phyloP scores from a whole-genome alignment of 1,140 invertebrate genomes.

The Drosophila lacertosa region DNA sequence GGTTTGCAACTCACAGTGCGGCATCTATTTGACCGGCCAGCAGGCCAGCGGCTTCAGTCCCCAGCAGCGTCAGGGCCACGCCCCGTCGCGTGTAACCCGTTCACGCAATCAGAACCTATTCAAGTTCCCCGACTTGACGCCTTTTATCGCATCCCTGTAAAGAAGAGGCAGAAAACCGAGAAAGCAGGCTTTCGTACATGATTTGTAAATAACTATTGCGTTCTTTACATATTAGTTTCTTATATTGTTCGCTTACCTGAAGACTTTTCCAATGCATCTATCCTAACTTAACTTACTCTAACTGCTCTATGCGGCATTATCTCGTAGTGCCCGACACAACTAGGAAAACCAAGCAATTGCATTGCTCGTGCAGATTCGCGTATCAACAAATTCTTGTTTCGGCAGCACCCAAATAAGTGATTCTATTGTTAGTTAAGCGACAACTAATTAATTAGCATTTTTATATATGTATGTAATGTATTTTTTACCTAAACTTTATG shows the following conservation, averaged over 20 bases:
- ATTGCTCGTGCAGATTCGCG: slow-evolving; percentile 14
- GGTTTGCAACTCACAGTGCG: slow-evolving; percentile 95
- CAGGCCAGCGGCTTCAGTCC: slow-evolving; percentile 68
- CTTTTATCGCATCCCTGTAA: slow-evolving; percentile 85
- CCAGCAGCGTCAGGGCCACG: slow-evolving; percentile 59
- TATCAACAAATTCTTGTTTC: slow-evolving; percentile 44
- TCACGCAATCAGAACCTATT: slow-evolving; percentile 84
- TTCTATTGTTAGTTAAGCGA: slow-evolving; percentile 56
- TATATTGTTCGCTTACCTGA: slow-evolving; percentile 58
- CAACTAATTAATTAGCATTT: slow-evolving; percentile 61
- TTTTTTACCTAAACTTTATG: slow-evolving; percentile 61
- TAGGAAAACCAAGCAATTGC: slow-evolving; percentile 18
- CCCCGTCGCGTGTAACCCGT: slow-evolving; percentile 70
- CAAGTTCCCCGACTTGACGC: slow-evolving; percentile 87
- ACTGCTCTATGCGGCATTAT: slow-evolving; percentile 3
- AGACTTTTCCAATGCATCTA: slow-evolving; percentile 55
- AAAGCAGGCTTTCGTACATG: slow-evolving; percentile 44
- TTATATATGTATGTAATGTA: slow-evolving; percentile 49
- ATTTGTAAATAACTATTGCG: slow-evolving; percentile 64
- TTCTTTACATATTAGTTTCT: slow-evolving; percentile 60
- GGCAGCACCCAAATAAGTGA: slow-evolving; percentile 39
- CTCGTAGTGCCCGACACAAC: slow-evolving; percentile 6
- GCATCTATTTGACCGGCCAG: slow-evolving; percentile 83
- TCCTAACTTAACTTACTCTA: background rate
- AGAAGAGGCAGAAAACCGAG: slow-evolving; percentile 17